Conservation (phyloP, 2,888 invertebrate species). For the Carabus problematicus region DNA sequence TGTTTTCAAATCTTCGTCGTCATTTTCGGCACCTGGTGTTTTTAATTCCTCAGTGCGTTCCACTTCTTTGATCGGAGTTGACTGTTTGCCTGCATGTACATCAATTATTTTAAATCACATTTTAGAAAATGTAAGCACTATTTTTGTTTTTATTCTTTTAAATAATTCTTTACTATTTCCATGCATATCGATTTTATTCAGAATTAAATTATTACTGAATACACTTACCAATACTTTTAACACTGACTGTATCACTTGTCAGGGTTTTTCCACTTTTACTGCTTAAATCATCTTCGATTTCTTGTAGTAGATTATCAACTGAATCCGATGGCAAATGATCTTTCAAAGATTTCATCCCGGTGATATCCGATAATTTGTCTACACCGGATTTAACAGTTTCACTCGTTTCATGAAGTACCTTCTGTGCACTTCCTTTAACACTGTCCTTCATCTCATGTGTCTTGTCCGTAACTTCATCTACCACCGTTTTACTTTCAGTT, state of each 20-base stretch:
- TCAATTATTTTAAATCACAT: too few species aligned
- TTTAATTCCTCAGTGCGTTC: conserved; percentile 26
- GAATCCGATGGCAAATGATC: conserved; percentile 29
- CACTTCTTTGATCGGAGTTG: conserved; percentile 27
- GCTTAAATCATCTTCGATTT: conserved; percentile 60
- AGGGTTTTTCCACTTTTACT: conserved; percentile 35
- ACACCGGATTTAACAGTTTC: conserved; percentile 46
- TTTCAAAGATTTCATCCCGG: conserved; percentile 20
- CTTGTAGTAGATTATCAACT: conserved; percentile 35
- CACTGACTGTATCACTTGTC: conserved; percentile 37
- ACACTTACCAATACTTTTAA: conserved; percentile 36
- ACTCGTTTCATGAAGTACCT: conserved; percentile 46
- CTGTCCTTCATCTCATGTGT: conserved; percentile 23
- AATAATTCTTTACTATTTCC: too few species aligned
- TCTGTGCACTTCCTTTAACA: conserved; percentile 21
- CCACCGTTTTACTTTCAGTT: conserved; percentile 45
- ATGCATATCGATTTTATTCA: too few species aligned
- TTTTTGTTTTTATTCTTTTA: too few species aligned
- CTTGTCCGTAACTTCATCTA: conserved; percentile 41
- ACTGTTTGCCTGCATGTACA: conserved; percentile 19
- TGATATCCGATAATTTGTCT: conserved; percentile 14
- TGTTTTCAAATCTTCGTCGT: conserved; percentile 56
- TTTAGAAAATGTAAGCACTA: background rate
- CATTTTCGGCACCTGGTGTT: conserved; percentile 58
- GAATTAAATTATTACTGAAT: background rate